Base-by-base conservation (phyloP, 2,797 vertebrate genomes). In the Sebastiscus tertius region DNA sequence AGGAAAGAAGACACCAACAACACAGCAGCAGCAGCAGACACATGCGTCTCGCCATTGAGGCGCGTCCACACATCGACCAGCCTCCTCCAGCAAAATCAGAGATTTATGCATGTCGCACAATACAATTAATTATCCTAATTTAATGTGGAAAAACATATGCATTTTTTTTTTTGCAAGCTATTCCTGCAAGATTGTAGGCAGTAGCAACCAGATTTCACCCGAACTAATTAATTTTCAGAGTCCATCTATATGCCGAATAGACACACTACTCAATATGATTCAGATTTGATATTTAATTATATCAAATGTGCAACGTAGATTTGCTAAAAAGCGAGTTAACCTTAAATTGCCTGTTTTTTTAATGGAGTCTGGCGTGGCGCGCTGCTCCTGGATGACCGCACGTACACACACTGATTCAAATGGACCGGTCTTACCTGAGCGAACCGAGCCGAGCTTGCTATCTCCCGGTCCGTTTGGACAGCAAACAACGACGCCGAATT, bases 1-100 rank as follows among this genome's bases (percentile, higher is more conserved):
- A 69, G 1, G 42, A 46, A 73, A 72, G 22, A 54, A 59, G 55
- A 77, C 60, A 42, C 59, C 36, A 54, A 67, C 79, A 76, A 77
- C 75, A 81, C 72, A 79, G 49, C 42, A 46, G 42, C 78, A 79
- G 49, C 58, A 61, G 66, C 26, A 52, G 55, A 34, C 63, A 69
- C 68, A 73, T 10, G 72, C 33, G 65, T 71, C 67, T 63, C 24
- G 20, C 33, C 62, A 58, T 31, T 6, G 36, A 72, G 70, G 59
- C 68, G 54, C 59, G 39, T 60, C 46, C 68, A 46, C 63, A 34
- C 72, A 54, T 72, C 56, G 24, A 29, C 46, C 29, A n/a, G 60
- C 46, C 55, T 59, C 67, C 26, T 59, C 8, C 62, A 26, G 42
- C 34, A 52, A 52, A 52, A 52, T 56, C 7, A 6, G 31, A 46